These are phyloP conservation scores for Hydrophis major DNA, from an alignment of 2,797 vertebrate genomes.

Conservation along the genomic window DNA sequence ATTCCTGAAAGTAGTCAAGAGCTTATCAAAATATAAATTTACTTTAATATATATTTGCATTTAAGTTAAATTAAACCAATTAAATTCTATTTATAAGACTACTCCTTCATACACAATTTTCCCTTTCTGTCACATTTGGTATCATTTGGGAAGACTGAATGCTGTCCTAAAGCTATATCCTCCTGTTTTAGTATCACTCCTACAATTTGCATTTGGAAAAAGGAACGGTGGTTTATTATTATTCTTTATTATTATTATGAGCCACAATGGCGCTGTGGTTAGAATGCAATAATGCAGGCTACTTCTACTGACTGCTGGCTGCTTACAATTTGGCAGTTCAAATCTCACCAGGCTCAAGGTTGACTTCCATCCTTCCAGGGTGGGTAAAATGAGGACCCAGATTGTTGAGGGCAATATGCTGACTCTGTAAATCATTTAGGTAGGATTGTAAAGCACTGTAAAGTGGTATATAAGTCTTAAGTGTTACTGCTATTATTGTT, in stretches of 20 bases:
- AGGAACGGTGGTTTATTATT: background rate
- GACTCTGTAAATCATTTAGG: no score
- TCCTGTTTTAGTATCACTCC: background rate
- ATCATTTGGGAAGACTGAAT: background rate
- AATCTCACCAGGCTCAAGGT: no score
- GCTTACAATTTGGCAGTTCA: no score
- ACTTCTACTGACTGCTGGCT: no score
- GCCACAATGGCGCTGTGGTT: no score
- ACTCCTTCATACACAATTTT: background rate
- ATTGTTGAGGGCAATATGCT: no score
- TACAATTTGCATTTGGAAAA: background rate
- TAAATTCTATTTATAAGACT: background rate
- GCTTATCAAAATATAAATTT: background rate
- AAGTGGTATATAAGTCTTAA: no score
- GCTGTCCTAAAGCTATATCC: background rate
- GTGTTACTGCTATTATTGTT: background rate
- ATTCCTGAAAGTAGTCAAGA: background rate
- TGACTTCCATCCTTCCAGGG: no score
- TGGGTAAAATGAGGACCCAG: no score
- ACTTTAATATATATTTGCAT: background rate
- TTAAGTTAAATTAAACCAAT: background rate
- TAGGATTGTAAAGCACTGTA: no score
- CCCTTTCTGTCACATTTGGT: background rate
- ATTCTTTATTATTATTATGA: background rate
- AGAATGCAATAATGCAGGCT: no score